Base-by-base conservation (phyloP, 1,140 invertebrate species). In the Thaumetopoea pityocampa region DNA sequence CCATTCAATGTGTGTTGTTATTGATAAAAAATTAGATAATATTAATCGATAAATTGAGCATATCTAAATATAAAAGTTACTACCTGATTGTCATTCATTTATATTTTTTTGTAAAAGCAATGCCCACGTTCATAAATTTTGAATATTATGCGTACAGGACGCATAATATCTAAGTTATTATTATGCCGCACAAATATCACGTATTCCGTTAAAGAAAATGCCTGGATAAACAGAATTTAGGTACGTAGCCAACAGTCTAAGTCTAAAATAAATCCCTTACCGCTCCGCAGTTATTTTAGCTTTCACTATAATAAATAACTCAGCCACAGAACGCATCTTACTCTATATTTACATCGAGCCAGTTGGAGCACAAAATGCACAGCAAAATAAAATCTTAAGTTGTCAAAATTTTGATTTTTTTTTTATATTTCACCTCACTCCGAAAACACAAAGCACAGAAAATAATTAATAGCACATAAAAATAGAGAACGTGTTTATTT, bases 181-280 rank as follows among this genome's bases (percentile, higher is more conserved):
- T n/a, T n/a, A n/a, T n/a, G n/a, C n/a, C n/a, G n/a, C n/a, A n/a
- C n/a, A n/a, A n/a, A n/a, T n/a, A n/a, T n/a, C n/a, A n/a, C n/a
- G n/a, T n/a, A n/a, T n/a, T n/a, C n/a, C 7, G 7, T 10, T 19
- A 35, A 16, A 29, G 24, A 44, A 35, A 43, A 17, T 43, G 15
- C 11, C 23, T 43, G 28, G 28, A 33, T 26, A 11, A 26, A 35
- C 11, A 35, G 7, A 47, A 26, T 40, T 33, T 26, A 34, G 35
- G 22, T 34, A 6, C 12, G 36, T 29, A 33, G 20, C 37, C 37
- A 41, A 47, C 41, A 28, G 30, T n/a, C 32, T 24, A 33, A 56
- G 57, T 53, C 67, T 66, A 72, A 77, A 73, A 70, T 68, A 77
- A n/a, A 71, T 65, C 46, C 60, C 68, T 77, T 74, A 70, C 72